Evolutionary conservation across 2,113 vertebrate species (phyloP), one percentile per base, ranked within the genome.

Genomic region (Paramisgurnus dabryanus): DNA sequence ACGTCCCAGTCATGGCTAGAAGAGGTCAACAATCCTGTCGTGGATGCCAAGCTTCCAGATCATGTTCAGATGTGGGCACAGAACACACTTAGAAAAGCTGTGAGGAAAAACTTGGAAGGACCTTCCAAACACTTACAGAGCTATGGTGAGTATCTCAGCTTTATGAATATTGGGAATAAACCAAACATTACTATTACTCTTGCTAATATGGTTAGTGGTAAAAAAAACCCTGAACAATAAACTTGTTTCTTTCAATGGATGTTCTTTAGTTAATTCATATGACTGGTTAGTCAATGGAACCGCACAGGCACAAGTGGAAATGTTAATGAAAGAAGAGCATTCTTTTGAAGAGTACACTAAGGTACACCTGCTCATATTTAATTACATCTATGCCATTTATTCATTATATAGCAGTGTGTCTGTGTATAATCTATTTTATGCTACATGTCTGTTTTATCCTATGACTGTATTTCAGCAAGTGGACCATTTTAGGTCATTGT

Each of bases 271-370:
- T 78, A 82, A 94, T 77, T 93, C 70, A 8, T 99, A 96, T 85
- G 92, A 92, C 87, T 99, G 98, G 97, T 90, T 99, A 15, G 90
- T 96, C 78, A 93, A 96, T 88, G 98, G 96, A 63, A 92, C 89
- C 43, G 96, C 97, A 47, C 83, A 91, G 81, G 68, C 87, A 17
- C 80, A 22, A 68, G 86, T 98, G 82, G 69, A 94, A 13, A 87
- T 10, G 61, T 98, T 98, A 89, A 80, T 94, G 61, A 70, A 88
- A 78, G 93, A 95, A 79, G 87, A 96, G 3, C 95, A 94, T 87
- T 93, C 88, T 80, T 98, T 98, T 91, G 93, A 95, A 86, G 94
- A 98, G 76, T 98, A 95, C 77, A 90, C 92, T 79, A 49, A 91
- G 87, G 98, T 99, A 90, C 91, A 60, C n/a, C 58, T 68, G 15